Base-by-base conservation (phyloP, 2,888 invertebrate species). In the Tricholauxania praeusta region DNA sequence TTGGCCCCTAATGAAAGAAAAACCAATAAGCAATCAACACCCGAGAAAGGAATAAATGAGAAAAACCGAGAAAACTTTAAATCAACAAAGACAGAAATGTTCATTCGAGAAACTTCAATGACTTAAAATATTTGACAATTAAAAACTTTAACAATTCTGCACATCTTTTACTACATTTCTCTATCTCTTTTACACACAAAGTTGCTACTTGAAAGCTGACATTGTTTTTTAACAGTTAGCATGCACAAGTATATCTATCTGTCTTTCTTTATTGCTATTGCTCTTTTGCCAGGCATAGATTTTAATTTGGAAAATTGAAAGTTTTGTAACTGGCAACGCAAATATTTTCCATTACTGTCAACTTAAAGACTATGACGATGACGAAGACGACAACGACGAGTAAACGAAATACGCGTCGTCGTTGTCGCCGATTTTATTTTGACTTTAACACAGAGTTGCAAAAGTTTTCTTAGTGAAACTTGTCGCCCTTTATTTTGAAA, bases 81-180 rank as follows among this genome's bases (percentile, higher is more conserved):
- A 57, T 57, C 28, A 57, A 19, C 19, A 57, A 19, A n/a, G 28
- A 22, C 57, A 57, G 22, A 12, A 15, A 39, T 39, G 39, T 49
- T 64, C 51, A 17, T 51, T 64, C 49, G 19, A 57, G 57, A 57
- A 57, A 57, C 22, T n/a, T 39, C 39, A 39, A 39, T 39, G 63
- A 53, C 48, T 60, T 49, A 60, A 70, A 62, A 70, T 39, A 63
- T 53, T 70, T 62, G 53, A 70, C 63, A 70, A 70, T 70, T 63
- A 70, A 52, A 70, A 62, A 70, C 70, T 70, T 70, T 70, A 32
- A 47, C 53, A 70, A 63, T 70, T 28, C 12, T 55, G 3, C 17
- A 32, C 14, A 32, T 62, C 47, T 62, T 62, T 53, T 55, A 32
- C 28, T 39, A 32, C 12, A 8, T 3, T 17, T 15, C 62, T 66